These are phyloP conservation scores for Pogona vitticeps DNA, from an alignment of 2,113 vertebrate species.

Conservation along the genomic window DNA sequence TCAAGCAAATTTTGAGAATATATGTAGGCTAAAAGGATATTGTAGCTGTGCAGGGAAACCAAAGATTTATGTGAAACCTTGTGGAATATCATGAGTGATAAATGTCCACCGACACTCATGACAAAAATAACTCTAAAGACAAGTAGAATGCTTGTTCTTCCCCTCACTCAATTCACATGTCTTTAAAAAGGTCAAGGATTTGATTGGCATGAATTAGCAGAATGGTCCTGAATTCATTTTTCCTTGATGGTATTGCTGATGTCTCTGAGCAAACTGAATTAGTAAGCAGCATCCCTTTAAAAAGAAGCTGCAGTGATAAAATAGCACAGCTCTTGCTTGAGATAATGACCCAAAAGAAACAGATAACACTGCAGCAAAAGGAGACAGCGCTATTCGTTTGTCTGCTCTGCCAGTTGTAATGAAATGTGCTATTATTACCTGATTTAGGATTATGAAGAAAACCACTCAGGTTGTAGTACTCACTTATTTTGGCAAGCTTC, in stretches of 20 bases:
- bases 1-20: background rate
- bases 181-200: constrained; percentile 23
- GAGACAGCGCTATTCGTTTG: constrained; percentile 52
- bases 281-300: constrained; percentile 35
- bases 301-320: constrained; percentile 55
- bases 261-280: constrained; percentile 35
- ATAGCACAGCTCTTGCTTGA: constrained; percentile 53
- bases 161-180: constrained; percentile 24
- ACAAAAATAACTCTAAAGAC: background rate
- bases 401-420: constrained; percentile 51
- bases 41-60: background rate
- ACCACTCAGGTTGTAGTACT: constrained; percentile 36
- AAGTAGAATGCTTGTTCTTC: background rate
- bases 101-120: background rate
- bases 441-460: constrained; percentile 62
- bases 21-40: background rate
- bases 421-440: constrained; percentile 56
- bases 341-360: constrained; percentile 62
- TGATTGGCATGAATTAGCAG: constrained; percentile 38
- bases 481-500: constrained; percentile 41
- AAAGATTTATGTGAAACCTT: background rate
- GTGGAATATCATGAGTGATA: background rate
- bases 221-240: constrained; percentile 4
- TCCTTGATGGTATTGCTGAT: constrained; percentile 51
- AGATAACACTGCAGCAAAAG: constrained; percentile 58